A percentile compares a stretch with the other conserved stretches of the same genome.
These are phyloP conservation scores for Zootoca vivipara DNA, from an alignment of 2,113 vertebrate species.

Conservation along the genomic window DNA sequence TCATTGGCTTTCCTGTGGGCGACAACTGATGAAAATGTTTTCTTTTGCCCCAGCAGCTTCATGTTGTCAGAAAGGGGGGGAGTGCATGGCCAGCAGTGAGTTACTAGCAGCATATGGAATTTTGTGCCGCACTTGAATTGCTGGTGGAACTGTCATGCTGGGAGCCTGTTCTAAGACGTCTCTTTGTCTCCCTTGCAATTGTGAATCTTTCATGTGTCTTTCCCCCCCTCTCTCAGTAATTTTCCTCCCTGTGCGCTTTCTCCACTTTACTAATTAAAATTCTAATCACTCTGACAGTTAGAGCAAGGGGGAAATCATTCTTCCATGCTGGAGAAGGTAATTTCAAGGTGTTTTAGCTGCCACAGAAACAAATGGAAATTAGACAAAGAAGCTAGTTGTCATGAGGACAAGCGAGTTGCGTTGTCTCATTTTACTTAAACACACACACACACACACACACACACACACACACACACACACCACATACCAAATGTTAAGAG, in stretches of 20 bases:
- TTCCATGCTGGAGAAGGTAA: conserved; percentile 77
- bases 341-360: conserved; percentile 83
- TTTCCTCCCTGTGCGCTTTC: conserved; percentile 60
- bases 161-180: conserved; percentile 29
- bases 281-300: conserved; percentile 82
- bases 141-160: conserved; percentile 50
- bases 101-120: conserved; percentile 37
- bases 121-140: conserved; percentile 29
- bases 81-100: conserved; percentile 36
- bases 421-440: conserved; percentile 52
- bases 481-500: conserved; percentile 30
- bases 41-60: conserved; percentile 1
- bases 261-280: conserved; percentile 83
- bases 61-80: conserved; percentile 31
- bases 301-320: conserved; percentile 64
- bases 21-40: conserved; percentile 56
- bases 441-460: conserved; percentile 62
- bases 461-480: conserved; percentile 51
- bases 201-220: conserved; percentile 71
- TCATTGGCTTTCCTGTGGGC: conserved; percentile 42
- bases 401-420: conserved; percentile 63
- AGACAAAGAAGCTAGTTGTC: conserved; percentile 76
- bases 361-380: conserved; percentile 73
- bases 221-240: conserved; percentile 40
- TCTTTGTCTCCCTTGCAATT: conserved; percentile 72